These are phyloP conservation scores for Hylia prasina DNA, from an alignment of 2,113 vertebrate species.

Conservation along the genomic window DNA sequence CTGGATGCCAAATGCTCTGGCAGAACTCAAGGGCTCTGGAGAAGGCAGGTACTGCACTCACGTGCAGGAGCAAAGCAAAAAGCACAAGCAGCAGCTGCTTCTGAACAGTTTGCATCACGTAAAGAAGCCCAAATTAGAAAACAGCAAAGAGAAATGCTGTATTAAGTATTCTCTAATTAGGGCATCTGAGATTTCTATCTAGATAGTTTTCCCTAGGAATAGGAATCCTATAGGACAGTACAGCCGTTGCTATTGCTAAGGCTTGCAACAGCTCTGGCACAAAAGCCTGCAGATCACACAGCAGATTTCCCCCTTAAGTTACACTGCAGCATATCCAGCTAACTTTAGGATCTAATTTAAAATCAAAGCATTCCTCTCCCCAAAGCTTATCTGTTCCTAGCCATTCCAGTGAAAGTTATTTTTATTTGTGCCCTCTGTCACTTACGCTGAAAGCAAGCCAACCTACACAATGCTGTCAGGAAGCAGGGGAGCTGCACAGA, in stretches of 20 bases:
- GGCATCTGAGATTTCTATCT: background rate
- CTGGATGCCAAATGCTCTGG: background rate
- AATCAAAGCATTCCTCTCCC: slow-evolving; percentile 35
- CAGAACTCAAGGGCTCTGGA: background rate
- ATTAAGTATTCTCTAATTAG: background rate
- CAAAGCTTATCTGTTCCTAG: slow-evolving; percentile 9
- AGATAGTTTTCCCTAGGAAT: background rate
- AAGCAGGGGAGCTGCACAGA: background rate
- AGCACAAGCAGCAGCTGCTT: background rate
- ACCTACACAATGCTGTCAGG: slow-evolving; percentile 13
- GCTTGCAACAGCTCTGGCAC: background rate
- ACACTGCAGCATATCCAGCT: background rate
- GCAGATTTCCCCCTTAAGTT: background rate
- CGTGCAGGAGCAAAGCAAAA: accelerated
- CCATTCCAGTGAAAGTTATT: slow-evolving; percentile 39
- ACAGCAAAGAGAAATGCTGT: background rate
- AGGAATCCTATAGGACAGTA: background rate
- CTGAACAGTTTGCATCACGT: background rate
- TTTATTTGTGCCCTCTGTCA: slow-evolving; percentile 38
- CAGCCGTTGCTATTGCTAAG: background rate
- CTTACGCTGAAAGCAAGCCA: slow-evolving; percentile 21
- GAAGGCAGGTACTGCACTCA: background rate
- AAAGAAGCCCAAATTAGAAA: background rate
- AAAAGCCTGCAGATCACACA: background rate
- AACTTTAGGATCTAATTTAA: slow-evolving; percentile 41